phyloP scores from a whole-genome alignment of 2,888 invertebrate genomes.

The Deilephila porcellus region DNA sequence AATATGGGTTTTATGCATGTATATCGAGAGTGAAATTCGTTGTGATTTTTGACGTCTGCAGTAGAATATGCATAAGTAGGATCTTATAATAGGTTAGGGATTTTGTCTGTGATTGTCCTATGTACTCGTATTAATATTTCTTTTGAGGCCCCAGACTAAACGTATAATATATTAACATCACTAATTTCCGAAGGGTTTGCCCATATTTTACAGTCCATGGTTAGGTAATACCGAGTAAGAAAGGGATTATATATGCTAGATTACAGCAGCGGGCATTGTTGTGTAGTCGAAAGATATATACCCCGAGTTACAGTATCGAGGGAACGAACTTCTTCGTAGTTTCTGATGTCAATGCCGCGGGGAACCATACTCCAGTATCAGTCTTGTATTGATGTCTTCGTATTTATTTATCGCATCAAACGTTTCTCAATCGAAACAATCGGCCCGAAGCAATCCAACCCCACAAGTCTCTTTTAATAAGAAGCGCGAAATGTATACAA shows the following conservation, averaged over 20 bases:
- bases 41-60: no score
- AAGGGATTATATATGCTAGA: not conserved
- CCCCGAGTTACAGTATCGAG: not conserved
- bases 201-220: not conserved
- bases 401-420: not conserved
- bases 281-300: not conserved
- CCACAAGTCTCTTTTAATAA: conserved; percentile 11
- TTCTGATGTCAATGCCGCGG: not conserved
- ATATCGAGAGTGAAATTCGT: no score
- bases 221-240: not conserved
- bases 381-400: not conserved
- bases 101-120: no score
- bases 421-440: not conserved
- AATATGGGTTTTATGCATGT: no score
- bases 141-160: no score
- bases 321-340: not conserved
- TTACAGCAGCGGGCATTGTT: not conserved
- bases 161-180: no score
- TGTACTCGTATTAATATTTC: no score
- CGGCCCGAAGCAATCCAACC: not conserved
- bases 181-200: no score
- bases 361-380: not conserved
- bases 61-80: no score
- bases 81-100: no score
- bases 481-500: conserved; percentile 10